Conservation (phyloP, 2,797 vertebrate species). For the Sebastolobus alascanus region DNA sequence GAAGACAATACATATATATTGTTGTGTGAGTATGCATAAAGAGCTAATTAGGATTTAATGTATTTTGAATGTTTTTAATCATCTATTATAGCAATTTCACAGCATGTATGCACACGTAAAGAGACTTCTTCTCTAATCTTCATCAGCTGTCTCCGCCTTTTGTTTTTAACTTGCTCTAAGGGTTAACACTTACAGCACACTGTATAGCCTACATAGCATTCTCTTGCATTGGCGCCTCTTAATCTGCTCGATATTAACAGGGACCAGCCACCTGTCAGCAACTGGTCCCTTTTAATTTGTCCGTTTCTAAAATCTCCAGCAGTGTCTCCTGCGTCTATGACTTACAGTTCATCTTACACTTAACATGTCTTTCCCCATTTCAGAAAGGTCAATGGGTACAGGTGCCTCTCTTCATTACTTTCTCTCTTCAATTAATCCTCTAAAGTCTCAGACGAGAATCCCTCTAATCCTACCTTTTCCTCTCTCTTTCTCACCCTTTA, state of each 20-base stretch:
- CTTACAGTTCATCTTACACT: not conserved
- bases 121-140: not conserved
- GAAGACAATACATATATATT: not conserved
- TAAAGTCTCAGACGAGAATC: slow-evolving; percentile 17
- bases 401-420: slow-evolving; percentile 3
- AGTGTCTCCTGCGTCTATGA: not conserved
- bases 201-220: slow-evolving; percentile 11
- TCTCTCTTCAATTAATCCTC: slow-evolving; percentile 29
- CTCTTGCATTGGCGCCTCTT: slow-evolving; percentile 39
- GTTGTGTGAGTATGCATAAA: not conserved
- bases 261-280: slow-evolving; percentile 7
- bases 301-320: slow-evolving; percentile 6
- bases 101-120: not conserved
- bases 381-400: slow-evolving; percentile 9
- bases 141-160: not conserved
- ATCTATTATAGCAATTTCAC: not conserved
- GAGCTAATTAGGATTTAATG: not conserved
- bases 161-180: not conserved
- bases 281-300: not conserved
- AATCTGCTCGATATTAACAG: slow-evolving; percentile 23
- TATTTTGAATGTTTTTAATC: not conserved
- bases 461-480: slow-evolving; percentile 30
- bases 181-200: slow-evolving; percentile 3
- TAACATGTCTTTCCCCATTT: not conserved
- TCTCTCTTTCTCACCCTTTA: not conserved